A percentile compares a stretch with the other conserved stretches of the same genome.
Conservation (phyloP, 2,113 vertebrate species). For the Daphoenositta chrysoptera region DNA sequence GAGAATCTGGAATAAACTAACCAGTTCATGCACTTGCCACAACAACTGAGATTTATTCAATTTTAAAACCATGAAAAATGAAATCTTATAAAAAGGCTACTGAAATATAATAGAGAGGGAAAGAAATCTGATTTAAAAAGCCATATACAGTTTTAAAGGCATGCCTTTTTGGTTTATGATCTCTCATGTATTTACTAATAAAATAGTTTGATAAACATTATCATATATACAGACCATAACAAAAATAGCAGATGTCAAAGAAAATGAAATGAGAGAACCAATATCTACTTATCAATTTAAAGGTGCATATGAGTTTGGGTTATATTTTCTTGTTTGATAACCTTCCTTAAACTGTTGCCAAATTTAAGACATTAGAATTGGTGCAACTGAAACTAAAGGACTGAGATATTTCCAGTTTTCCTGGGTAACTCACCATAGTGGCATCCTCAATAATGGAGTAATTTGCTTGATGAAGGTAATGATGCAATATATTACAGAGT, state of each 20-base stretch:
- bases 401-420: neutral
- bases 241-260: neutral
- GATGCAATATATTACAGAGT: slow-evolving; percentile 94
- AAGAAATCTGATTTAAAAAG: neutral
- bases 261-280: neutral
- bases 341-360: neutral
- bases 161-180: neutral
- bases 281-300: neutral
- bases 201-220: neutral
- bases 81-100: neutral
- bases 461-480: slow-evolving; percentile 94
- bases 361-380: neutral
- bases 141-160: neutral
- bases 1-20: neutral
- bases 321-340: neutral
- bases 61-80: neutral
- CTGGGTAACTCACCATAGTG: slow-evolving; percentile 83
- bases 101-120: neutral
- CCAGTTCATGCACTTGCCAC: neutral
- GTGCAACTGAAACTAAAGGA: neutral
- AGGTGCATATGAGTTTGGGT: neutral
- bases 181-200: neutral
- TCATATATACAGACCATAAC: neutral
- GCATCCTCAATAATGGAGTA: slow-evolving; percentile 94
- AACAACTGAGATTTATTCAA: neutral